Conservation (phyloP, 2,888 invertebrate species). For the Hedya salicella region DNA sequence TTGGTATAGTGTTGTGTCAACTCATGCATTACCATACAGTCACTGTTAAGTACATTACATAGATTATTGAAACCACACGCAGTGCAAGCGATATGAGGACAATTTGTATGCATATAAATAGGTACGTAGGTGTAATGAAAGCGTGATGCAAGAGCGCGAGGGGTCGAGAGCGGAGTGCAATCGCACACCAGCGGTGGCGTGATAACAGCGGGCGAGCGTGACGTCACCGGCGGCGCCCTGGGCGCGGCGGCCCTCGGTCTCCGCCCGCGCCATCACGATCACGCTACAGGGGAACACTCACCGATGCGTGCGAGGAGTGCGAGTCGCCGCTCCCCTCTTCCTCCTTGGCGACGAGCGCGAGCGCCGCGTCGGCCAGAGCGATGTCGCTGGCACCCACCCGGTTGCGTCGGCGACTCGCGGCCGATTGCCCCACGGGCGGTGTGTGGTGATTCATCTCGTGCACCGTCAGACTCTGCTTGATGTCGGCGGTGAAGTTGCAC, state of each 20-base stretch:
- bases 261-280: constrained; percentile 47
- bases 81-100: constrained; percentile 48
- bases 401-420: constrained; percentile 86
- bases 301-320: constrained; percentile 76
- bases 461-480: constrained; percentile 95
- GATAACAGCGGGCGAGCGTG: constrained; percentile 68
- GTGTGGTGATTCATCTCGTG: constrained; percentile 96
- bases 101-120: constrained; percentile 46
- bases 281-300: constrained; percentile 63
- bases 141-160: constrained; percentile 64
- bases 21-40: too few species aligned
- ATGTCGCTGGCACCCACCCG: constrained; percentile 90
- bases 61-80: constrained; percentile 44
- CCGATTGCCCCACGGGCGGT: constrained; percentile 89
- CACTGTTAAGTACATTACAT: not conserved
- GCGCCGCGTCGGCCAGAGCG: constrained; percentile 62
- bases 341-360: constrained; percentile 71
- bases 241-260: constrained; percentile 63
- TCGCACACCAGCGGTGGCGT: constrained; percentile 49
- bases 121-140: constrained; percentile 43
- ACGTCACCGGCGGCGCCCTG: constrained; percentile 65
- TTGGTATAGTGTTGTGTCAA: too few species aligned
- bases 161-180: constrained; percentile 58
- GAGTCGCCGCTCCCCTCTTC: constrained; percentile 82
- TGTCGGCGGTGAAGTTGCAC: constrained; percentile 96